Percentiles rank a stretch among this genome's conserved stretches.
Evolutionary conservation across 1,140 invertebrate species (phyloP).

Genomic region (Amphibalanus amphitrite): DNA sequence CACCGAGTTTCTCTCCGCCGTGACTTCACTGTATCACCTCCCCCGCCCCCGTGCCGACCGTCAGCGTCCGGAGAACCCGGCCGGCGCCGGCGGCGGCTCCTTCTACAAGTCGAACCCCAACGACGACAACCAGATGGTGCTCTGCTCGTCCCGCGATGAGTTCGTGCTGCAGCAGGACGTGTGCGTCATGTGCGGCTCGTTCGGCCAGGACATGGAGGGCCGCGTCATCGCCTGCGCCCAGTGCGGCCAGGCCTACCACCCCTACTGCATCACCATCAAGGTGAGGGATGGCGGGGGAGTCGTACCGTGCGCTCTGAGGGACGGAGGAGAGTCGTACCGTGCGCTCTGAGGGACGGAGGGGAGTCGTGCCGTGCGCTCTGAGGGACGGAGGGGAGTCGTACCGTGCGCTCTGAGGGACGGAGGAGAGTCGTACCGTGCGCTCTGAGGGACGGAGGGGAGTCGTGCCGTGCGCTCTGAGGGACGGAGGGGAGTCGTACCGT

Average conservation of each 20-base stretch:
- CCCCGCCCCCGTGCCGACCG: slow-evolving; percentile 14
- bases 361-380: no score
- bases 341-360: no score
- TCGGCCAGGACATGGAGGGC: slow-evolving; percentile 86
- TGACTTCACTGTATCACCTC: not conserved
- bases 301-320: no score
- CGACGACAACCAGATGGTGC: slow-evolving; percentile 75
- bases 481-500: no score
- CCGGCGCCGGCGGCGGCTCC: slow-evolving; percentile 25
- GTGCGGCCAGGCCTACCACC: slow-evolving; percentile 98
- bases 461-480: no score
- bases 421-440: no score
- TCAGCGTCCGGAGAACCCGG: slow-evolving; percentile 29
- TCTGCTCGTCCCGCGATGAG: slow-evolving; percentile 83
- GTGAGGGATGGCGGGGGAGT: no score
- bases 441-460: no score
- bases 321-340: no score
- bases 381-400: no score
- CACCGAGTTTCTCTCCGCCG: not conserved
- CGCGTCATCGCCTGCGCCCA: slow-evolving; percentile 88
- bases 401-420: no score
- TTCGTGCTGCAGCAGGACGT: slow-evolving; percentile 88
- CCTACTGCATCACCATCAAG: slow-evolving; percentile 92
- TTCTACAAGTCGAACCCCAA: slow-evolving; percentile 37
- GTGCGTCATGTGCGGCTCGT: slow-evolving; percentile 94